Evolutionary conservation across 2,113 vertebrate species (phyloP).

Genomic region (Camarhynchus parvulus): DNA sequence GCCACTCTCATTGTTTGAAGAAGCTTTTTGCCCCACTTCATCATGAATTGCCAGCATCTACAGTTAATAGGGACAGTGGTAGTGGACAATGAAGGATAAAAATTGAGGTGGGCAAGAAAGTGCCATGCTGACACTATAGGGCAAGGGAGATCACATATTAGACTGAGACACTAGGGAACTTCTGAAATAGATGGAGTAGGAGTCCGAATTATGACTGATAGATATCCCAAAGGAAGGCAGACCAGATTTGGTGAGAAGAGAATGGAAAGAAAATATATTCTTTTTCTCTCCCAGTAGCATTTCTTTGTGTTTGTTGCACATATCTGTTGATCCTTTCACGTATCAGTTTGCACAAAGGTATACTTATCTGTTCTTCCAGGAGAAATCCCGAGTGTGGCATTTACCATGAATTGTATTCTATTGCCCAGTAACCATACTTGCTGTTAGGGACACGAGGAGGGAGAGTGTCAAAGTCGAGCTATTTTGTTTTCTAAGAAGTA

Average conservation of each 20-base stretch:
- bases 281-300: not conserved
- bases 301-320: not conserved
- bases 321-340: accelerated
- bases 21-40: not conserved
- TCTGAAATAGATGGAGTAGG: not conserved
- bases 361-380: not conserved
- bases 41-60: not conserved
- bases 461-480: not conserved
- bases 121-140: not conserved
- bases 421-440: not conserved
- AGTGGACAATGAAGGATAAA: not conserved
- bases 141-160: not conserved
- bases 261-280: not conserved
- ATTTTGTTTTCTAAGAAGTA: not conserved
- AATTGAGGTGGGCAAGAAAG: not conserved
- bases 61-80: not conserved
- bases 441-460: not conserved
- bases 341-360: not conserved
- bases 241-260: not conserved
- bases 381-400: not conserved
- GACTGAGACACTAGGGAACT: not conserved
- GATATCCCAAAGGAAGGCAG: not conserved
- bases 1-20: not conserved
- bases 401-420: not conserved
- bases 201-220: not conserved